Evolutionary conservation across 2,113 vertebrate genomes (phyloP).

Genomic region (Eidolon helvum): DNA sequence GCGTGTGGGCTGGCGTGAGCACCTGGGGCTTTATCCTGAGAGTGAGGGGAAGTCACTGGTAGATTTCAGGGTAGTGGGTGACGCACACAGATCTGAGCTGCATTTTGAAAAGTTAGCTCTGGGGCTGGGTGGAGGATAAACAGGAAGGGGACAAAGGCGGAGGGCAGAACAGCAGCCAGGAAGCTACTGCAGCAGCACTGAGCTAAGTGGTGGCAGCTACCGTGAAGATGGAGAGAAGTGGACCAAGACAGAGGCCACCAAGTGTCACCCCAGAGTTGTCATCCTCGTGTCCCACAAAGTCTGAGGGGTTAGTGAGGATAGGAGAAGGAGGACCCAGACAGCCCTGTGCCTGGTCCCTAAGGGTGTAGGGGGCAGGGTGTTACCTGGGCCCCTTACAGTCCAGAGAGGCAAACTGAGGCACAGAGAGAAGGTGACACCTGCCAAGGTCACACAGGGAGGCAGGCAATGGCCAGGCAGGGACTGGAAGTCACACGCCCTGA

Average conservation of each 20-base stretch:
- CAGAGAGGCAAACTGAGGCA: rapidly evolving
- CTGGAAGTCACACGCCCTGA: background rate
- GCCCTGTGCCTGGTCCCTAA: background rate
- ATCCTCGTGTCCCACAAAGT: background rate
- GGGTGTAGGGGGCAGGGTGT: background rate
- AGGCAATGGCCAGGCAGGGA: background rate
- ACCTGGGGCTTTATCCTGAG: background rate
- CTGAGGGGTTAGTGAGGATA: background rate
- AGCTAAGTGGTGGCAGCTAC: rapidly evolving
- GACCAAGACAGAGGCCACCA: rapidly evolving
- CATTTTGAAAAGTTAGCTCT: background rate
- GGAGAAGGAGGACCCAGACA: background rate
- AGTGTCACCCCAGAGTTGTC: background rate
- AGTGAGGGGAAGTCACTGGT: background rate
- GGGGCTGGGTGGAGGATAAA: rapidly evolving
- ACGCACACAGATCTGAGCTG: background rate
- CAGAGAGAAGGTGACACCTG: background rate
- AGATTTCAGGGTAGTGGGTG: rapidly evolving
- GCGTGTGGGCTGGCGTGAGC: rapidly evolving
- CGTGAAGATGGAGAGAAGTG: rapidly evolving
- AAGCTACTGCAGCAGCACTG: rapidly evolving
- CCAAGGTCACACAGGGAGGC: background rate
- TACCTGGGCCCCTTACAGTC: background rate
- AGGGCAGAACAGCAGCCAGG: no score
- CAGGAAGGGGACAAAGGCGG: background rate